phyloP scores from a whole-genome alignment of 2,888 invertebrate genomes.

The Dryadula phaetusa region DNA sequence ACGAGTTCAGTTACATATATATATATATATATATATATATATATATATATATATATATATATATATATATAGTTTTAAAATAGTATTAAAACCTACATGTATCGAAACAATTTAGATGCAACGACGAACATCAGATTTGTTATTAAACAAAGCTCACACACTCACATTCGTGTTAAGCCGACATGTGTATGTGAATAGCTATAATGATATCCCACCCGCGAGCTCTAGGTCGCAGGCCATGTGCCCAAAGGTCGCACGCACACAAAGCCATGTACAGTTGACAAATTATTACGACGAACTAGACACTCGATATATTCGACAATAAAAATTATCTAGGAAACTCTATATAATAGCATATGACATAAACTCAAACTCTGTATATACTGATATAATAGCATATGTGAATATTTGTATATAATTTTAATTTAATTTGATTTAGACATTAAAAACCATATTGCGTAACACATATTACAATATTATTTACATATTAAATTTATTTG shows the following conservation, averaged over 20 bases:
- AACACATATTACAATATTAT: too few relatives aligned
- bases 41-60: too few relatives aligned
- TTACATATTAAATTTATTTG: too few relatives aligned
- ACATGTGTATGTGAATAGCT: conserved; percentile 49
- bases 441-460: too few relatives aligned
- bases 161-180: conserved; percentile 18
- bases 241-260: conserved; percentile 64
- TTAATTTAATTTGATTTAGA: too few relatives aligned
- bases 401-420: background rate
- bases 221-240: conserved; percentile 67
- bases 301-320: background rate
- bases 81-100: background rate
- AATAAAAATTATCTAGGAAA: conserved; percentile 6
- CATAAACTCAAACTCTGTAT: too few relatives aligned
- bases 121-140: background rate
- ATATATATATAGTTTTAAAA: too few relatives aligned
- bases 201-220: conserved; percentile 63
- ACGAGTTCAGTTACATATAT: too few relatives aligned
- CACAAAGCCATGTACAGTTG: conserved; percentile 52
- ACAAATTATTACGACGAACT: conserved; percentile 20
- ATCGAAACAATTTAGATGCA: background rate
- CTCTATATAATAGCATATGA: too few relatives aligned
- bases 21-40: too few relatives aligned
- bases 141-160: conserved; percentile 4
- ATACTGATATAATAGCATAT: conserved; percentile 17